These are phyloP conservation scores for Mylabris sibirica DNA, from an alignment of 2,888 invertebrate species.

Conservation along the genomic window DNA sequence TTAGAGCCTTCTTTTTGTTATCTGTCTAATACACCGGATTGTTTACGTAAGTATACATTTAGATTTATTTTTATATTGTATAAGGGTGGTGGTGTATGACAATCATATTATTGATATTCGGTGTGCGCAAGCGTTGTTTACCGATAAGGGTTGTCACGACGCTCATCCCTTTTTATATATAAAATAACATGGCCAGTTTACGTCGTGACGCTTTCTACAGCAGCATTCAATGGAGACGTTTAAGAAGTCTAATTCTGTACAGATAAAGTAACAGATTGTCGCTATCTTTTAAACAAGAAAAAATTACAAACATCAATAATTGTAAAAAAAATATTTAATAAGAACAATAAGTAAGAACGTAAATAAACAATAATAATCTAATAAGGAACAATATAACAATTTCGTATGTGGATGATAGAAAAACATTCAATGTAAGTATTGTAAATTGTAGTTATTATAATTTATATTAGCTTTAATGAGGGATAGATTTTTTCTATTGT, in stretches of 20 bases:
- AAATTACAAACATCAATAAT: neutral
- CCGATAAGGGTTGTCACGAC: conserved; percentile 30
- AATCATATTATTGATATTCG: conserved; percentile 45
- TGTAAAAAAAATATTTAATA: neutral
- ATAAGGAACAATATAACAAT: neutral
- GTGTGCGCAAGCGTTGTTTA: conserved; percentile 34
- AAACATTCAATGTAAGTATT: neutral
- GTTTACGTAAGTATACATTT: neutral
- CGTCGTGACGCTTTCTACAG: conserved; percentile 28
- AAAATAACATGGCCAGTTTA: conserved; percentile 27
- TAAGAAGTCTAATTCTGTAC: neutral
- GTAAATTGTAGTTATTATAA: neutral
- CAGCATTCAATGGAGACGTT: neutral
- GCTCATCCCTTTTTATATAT: conserved; percentile 32
- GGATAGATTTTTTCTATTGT: too few relatives aligned
- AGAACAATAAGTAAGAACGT: neutral
- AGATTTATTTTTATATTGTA: neutral
- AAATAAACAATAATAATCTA: neutral
- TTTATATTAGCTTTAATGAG: too few relatives aligned
- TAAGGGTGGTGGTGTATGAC: conserved; percentile 28
- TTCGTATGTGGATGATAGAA: neutral
- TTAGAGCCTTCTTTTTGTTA: neutral
- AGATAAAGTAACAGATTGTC: neutral
- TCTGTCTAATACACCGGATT: neutral
- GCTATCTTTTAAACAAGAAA: neutral